phyloP scores from a whole-genome alignment of 2,888 invertebrate genomes.

The Crepidodera aurea region DNA sequence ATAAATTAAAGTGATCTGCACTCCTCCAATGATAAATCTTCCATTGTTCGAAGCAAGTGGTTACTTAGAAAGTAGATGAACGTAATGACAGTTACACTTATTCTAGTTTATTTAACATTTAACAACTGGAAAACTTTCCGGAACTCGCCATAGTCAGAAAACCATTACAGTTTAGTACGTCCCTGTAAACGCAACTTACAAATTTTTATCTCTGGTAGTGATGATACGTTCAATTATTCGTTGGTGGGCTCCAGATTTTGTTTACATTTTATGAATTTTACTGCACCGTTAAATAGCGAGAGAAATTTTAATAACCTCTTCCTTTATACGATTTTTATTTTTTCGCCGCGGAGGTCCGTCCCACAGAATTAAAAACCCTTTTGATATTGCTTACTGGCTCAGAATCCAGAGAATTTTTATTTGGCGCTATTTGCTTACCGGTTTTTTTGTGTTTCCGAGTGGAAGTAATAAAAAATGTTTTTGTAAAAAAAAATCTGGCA shows the following conservation, averaged over 20 bases:
- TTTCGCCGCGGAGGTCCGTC: not conserved
- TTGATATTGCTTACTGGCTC: not conserved
- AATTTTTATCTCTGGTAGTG: too few relatives aligned
- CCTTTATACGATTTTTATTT: not conserved
- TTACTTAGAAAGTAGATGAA: too few relatives aligned
- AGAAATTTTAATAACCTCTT: not conserved
- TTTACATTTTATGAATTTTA: not conserved
- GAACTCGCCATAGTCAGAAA: too few relatives aligned
- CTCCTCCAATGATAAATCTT: too few relatives aligned
- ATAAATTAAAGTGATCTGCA: too few relatives aligned
- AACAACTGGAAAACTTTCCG: too few relatives aligned
- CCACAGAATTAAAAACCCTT: not conserved
- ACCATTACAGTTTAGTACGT: too few relatives aligned
- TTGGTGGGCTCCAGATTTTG: not conserved
- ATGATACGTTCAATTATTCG: not conserved
- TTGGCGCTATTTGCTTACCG: not conserved
- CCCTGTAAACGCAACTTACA: too few relatives aligned
- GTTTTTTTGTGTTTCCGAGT: not conserved
- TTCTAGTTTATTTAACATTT: too few relatives aligned
- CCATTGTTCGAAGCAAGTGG: too few relatives aligned
- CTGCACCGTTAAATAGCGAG: not conserved
- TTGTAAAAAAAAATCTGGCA: too few relatives aligned
- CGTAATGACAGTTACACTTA: too few relatives aligned
- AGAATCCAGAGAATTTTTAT: not conserved
- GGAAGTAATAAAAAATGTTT: not conserved